phyloP scores from a whole-genome alignment of 1,140 invertebrate genomes.

The Tenebrio molitor region DNA sequence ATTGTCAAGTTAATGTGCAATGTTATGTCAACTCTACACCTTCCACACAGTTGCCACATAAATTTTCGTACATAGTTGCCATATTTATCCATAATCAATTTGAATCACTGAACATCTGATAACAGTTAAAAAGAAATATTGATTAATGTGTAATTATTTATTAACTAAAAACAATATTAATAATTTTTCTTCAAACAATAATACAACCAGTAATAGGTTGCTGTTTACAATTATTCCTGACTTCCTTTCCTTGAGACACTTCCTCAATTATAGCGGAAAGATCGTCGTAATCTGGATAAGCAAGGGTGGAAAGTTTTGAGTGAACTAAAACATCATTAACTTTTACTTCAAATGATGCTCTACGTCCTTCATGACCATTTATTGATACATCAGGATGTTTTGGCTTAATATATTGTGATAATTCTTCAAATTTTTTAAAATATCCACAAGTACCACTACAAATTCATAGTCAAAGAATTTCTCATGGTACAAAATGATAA shows the following conservation, averaged over 20 bases:
- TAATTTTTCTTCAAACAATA: constrained; percentile 46
- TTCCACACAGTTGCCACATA: too few relatives aligned
- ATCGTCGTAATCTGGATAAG: constrained; percentile 68
- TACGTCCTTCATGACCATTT: constrained; percentile 66
- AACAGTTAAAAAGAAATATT: too few relatives aligned
- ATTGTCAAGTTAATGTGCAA: too few relatives aligned
- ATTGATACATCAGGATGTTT: constrained; percentile 66
- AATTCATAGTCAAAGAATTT: constrained; percentile 7
- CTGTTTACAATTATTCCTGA: constrained; percentile 60
- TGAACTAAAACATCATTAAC: constrained; percentile 68
- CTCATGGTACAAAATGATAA: constrained; percentile 12
- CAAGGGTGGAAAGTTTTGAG: constrained; percentile 68
- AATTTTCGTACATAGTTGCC: too few relatives aligned
- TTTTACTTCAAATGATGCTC: constrained; percentile 69
- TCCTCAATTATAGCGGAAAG: constrained; percentile 64
- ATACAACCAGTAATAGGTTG: constrained; percentile 60
- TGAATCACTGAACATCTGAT: too few relatives aligned
- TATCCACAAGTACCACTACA: constrained; percentile 69
- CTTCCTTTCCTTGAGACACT: constrained; percentile 59
- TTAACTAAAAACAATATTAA: background rate
- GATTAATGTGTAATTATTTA: too few relatives aligned
- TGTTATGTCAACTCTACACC: too few relatives aligned
- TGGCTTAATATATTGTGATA: constrained; percentile 63
- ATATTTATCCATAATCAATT: too few relatives aligned
- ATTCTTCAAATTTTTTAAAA: constrained; percentile 67